phyloP scores from a whole-genome alignment of 1,140 invertebrate species.

The Magallana gigas region DNA sequence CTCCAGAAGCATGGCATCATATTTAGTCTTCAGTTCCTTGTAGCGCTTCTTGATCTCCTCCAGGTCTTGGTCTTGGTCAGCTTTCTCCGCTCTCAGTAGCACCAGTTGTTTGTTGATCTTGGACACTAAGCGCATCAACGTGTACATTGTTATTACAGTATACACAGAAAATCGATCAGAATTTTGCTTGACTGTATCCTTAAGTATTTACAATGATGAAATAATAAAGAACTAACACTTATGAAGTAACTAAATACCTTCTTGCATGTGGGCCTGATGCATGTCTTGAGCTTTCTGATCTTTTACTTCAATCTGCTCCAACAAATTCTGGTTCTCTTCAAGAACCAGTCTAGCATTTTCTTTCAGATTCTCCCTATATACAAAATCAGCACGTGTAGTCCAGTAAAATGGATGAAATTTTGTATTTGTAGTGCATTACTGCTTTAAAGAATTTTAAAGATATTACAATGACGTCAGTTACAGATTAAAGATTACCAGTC shows the following conservation, averaged over 20 bases:
- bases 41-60: slow-evolving; percentile 62
- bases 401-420: background rate
- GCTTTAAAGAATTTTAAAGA: background rate
- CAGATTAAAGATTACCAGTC: slow-evolving; percentile 70
- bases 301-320: slow-evolving; percentile 76
- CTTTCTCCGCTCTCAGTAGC: slow-evolving; percentile 66
- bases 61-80: slow-evolving; percentile 68
- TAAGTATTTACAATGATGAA: too few species aligned
- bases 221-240: too few species aligned
- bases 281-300: slow-evolving; percentile 74
- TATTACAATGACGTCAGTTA: background rate
- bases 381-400: background rate
- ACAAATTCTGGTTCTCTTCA: slow-evolving; percentile 77
- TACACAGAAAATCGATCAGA: too few species aligned
- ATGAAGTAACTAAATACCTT: slow-evolving; percentile 62
- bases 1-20: slow-evolving; percentile 69
- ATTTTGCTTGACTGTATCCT: too few species aligned
- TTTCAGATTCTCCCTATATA: slow-evolving; percentile 73
- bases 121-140: slow-evolving; percentile 59
- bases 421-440: background rate
- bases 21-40: slow-evolving; percentile 68
- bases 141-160: too few species aligned
- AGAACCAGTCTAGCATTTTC: slow-evolving; percentile 76
- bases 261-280: slow-evolving; percentile 70
- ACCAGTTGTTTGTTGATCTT: slow-evolving; percentile 70